phyloP scores from a whole-genome alignment of 2,113 vertebrate species.

The Tupaia tana region DNA sequence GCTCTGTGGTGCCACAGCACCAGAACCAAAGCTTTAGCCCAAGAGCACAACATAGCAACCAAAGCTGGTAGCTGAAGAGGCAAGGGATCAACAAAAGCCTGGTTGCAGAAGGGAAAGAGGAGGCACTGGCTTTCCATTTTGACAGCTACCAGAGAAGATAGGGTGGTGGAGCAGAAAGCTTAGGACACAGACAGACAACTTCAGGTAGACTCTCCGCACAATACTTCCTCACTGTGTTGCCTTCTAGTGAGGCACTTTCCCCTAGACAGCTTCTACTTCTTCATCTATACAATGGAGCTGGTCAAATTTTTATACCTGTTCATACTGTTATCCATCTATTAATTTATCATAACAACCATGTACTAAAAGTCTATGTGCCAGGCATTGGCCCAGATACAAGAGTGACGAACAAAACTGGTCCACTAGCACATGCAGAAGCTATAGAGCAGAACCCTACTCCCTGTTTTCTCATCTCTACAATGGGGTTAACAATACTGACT shows the following conservation, averaged over 20 bases:
- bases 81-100: not conserved
- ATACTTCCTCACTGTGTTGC: rapidly evolving
- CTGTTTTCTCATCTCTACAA: not conserved
- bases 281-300: not conserved
- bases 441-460: not conserved
- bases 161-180: not conserved
- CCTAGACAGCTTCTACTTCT: not conserved
- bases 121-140: rapidly evolving
- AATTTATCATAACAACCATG: not conserved
- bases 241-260: not conserved
- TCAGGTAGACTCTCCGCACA: not conserved
- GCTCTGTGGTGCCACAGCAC: not conserved
- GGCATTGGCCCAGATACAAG: not conserved
- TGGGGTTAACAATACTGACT: not conserved
- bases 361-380: not conserved
- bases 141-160: not conserved
- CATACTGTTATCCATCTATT: not conserved
- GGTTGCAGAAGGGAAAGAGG: not conserved
- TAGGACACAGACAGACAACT: not conserved
- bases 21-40: slow-evolving; percentile 51
- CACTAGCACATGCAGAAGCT: no score
- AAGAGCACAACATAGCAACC: not conserved
- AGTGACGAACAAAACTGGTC: not conserved
- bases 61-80: not conserved
- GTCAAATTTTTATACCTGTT: not conserved